phyloP scores from a whole-genome alignment of 2,888 invertebrate species.

The Pristionchus entomophagus region DNA sequence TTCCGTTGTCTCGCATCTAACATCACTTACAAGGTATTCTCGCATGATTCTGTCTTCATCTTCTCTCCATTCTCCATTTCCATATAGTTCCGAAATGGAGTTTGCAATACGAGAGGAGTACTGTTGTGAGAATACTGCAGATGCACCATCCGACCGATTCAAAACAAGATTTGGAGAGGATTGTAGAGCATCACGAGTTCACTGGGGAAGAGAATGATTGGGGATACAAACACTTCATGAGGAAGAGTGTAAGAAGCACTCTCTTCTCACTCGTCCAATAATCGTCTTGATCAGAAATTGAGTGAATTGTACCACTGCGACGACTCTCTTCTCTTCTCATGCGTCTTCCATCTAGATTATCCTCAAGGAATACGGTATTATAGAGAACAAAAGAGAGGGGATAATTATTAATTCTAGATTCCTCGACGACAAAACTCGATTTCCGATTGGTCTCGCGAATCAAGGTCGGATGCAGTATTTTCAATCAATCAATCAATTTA shows the following conservation, averaged over 20 bases:
- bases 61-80: too few species aligned
- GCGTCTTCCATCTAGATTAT: not conserved
- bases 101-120: too few species aligned
- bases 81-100: too few species aligned
- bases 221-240: not conserved
- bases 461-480: too few species aligned
- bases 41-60: too few species aligned
- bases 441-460: conserved; percentile 10
- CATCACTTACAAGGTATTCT: not conserved
- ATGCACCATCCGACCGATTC: too few species aligned
- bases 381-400: not conserved
- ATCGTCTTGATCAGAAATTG: not conserved
- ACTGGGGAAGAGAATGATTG: not conserved
- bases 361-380: not conserved
- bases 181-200: not conserved
- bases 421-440: not conserved
- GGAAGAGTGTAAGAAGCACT: not conserved
- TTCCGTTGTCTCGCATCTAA: not conserved
- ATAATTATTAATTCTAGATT: not conserved
- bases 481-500: too few species aligned
- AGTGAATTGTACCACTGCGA: not conserved
- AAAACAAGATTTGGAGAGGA: not conserved
- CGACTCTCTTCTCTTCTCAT: not conserved
- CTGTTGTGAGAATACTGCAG: too few species aligned
- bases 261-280: not conserved